Conservation (phyloP, 2,113 vertebrate genomes). For the Rynchops niger region DNA sequence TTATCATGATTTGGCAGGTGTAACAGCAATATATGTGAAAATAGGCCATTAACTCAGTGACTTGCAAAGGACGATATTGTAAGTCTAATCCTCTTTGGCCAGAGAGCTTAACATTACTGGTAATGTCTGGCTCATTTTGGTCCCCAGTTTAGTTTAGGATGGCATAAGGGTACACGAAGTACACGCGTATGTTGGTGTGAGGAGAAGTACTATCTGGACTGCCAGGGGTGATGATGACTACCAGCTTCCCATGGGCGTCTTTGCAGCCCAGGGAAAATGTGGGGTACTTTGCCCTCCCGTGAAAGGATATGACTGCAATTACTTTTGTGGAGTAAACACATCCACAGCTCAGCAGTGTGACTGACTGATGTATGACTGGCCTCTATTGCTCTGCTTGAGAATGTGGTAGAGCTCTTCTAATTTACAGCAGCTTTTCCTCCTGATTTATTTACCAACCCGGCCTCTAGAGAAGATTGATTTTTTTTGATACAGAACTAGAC, state of each 20-base stretch:
- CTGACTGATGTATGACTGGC: slow-evolving; percentile 12
- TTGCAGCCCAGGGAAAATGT: not conserved
- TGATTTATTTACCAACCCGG: slow-evolving; percentile 32
- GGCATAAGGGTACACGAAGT: not conserved
- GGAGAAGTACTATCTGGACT: not conserved
- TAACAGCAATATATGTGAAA: not conserved
- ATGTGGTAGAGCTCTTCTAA: not conserved
- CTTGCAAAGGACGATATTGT: not conserved
- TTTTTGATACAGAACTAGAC: not conserved
- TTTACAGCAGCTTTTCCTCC: slow-evolving; percentile 10
- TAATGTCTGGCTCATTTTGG: not conserved
- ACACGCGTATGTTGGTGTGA: not conserved
- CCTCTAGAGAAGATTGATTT: slow-evolving; percentile 32
- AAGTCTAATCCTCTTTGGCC: not conserved
- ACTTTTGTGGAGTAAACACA: not conserved
- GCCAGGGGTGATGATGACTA: not conserved
- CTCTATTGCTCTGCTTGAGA: not conserved
- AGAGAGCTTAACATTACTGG: not conserved
- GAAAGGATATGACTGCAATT: not conserved
- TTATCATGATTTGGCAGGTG: not conserved
- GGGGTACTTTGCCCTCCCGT: not conserved
- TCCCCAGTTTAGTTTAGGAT: not conserved
- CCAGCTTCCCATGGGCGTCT: not conserved
- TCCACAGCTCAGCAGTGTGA: not conserved
- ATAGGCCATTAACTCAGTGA: not conserved